Evolutionary conservation across 2,113 vertebrate species (phyloP).

Genomic region (Aegypius monachus): DNA sequence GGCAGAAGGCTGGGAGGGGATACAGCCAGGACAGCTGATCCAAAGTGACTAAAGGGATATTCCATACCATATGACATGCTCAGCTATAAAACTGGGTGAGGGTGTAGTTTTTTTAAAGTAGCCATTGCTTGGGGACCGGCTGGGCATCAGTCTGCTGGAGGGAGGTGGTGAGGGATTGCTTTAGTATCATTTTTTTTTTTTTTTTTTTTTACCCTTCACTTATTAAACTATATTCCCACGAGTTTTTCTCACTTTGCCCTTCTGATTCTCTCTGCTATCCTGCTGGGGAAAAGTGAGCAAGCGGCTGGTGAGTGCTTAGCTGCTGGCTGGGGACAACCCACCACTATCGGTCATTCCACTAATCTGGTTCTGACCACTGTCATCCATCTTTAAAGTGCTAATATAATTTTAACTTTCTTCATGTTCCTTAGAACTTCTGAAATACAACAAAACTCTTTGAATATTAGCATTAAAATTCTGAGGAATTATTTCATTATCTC

Average conservation of each 20-base stretch:
- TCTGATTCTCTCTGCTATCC: rapidly evolving
- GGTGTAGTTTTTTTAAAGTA: not conserved
- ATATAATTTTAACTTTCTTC: not conserved
- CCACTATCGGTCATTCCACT: not conserved
- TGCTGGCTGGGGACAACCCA: not conserved
- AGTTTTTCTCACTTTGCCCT: not conserved
- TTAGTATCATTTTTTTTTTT: not conserved
- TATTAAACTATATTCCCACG: not conserved
- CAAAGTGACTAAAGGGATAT: no score
- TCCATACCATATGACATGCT: not conserved
- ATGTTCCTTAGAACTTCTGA: not conserved
- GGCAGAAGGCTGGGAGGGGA: no score
- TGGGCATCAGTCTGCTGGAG: not conserved
- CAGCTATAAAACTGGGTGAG: not conserved
- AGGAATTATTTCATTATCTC: not conserved
- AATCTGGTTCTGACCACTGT: not conserved
- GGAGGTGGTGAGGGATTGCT: not conserved
- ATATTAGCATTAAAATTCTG: not conserved
- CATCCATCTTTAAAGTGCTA: not conserved
- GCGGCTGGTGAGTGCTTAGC: not conserved
- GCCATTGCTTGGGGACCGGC: not conserved
- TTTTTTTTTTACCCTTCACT: not conserved
- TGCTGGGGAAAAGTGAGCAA: rapidly evolving
- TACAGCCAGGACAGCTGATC: no score
- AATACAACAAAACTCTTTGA: not conserved